Percentiles rank a stretch among this genome's conserved stretches.
Conservation (phyloP, 92 coral and sea anemone genomes). For the Bergia puertoricense region DNA sequence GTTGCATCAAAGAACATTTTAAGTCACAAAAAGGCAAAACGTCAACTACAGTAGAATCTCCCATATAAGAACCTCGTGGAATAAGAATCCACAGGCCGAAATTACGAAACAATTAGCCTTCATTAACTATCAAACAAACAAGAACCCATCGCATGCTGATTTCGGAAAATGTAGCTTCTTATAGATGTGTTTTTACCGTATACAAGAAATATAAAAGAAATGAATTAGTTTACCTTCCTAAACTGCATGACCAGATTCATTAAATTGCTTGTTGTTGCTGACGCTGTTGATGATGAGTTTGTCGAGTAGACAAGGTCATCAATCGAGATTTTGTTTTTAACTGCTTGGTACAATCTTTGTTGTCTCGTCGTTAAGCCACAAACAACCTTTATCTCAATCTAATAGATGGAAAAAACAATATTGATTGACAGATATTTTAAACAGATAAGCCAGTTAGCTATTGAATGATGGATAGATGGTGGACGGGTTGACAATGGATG, state of each 20-base stretch:
- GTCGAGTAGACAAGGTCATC: conserved; percentile 97
- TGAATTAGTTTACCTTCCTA: conserved; percentile 69
- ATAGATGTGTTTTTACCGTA: no score
- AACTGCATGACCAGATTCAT: conserved; percentile 99
- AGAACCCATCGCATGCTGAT: no score
- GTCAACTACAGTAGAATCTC: no score
- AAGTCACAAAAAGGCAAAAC: no score
- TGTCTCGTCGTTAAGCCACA: conserved; percentile 96
- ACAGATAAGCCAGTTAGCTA: neutral
- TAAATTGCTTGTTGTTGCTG: conserved; percentile 90
- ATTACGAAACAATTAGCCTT: no score
- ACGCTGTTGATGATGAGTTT: conserved; percentile 80
- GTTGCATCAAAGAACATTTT: no score
- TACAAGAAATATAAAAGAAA: neutral
- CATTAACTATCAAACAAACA: no score
- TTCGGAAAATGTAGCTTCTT: no score
- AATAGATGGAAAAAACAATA: neutral
- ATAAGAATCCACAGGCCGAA: no score
- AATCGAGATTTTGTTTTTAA: conserved; percentile 92
- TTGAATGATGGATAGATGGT: neutral
- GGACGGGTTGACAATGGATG: neutral
- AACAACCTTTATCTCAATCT: conserved; percentile 97
- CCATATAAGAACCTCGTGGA: no score
- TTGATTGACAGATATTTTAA: neutral
- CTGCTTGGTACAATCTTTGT: conserved; percentile 94